Conservation (phyloP, 2,797 vertebrate species). For the Ptychadena robeensis region DNA sequence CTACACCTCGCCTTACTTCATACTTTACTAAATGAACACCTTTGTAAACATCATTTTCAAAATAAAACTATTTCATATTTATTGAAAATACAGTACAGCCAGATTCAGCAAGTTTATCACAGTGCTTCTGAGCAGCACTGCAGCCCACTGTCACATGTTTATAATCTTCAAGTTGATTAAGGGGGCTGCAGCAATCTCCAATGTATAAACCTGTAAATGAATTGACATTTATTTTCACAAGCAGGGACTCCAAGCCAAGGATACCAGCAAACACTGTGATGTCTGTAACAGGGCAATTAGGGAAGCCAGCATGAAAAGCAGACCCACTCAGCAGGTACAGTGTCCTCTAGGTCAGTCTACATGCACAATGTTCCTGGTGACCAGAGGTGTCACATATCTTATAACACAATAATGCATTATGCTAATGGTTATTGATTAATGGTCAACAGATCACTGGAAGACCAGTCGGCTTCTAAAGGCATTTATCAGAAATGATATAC, state of each 20-base stretch:
- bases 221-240: no score
- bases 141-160: not conserved
- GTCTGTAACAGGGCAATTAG: not conserved
- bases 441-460: not conserved
- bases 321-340: not conserved
- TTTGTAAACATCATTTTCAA: not conserved
- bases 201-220: not conserved
- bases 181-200: not conserved
- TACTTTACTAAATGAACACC: no score
- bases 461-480: no score
- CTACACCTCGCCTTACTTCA: no score
- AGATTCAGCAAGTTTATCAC: not conserved
- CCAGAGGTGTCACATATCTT: not conserved
- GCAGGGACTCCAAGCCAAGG: not conserved
- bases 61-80: no score
- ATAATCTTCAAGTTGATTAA: not conserved
- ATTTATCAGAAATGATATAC: no score
- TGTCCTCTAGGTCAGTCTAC: not conserved
- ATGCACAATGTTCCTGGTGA: not conserved
- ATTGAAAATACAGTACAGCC: not conserved
- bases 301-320: not conserved
- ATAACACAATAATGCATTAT: not conserved
- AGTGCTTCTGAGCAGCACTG: not conserved
- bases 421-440: conserved; percentile 9
- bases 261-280: not conserved